Percentiles rank a stretch among this genome's conserved stretches.
Evolutionary conservation across 2,888 invertebrate species (phyloP).

Genomic region (Acleris literana): DNA sequence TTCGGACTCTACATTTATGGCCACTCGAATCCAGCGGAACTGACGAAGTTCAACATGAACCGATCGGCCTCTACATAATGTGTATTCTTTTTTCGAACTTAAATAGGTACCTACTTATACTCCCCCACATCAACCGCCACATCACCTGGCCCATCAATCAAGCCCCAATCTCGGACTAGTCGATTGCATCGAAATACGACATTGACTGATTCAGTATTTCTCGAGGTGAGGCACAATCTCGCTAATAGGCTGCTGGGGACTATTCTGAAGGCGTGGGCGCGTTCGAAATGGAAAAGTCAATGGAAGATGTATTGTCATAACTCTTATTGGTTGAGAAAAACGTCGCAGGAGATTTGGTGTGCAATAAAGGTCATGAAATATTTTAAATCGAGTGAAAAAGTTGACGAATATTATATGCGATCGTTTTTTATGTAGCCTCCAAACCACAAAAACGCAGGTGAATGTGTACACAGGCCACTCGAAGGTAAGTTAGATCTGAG

Average conservation of each 20-base stretch:
- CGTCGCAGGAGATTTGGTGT: too few relatives aligned
- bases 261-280: slow-evolving; percentile 34
- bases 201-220: slow-evolving; percentile 53
- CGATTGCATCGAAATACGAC: slow-evolving; percentile 49
- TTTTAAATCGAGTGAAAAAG: too few relatives aligned
- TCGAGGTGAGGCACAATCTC: slow-evolving; percentile 40
- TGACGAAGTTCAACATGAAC: too few relatives aligned
- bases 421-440: too few relatives aligned
- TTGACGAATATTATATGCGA: too few relatives aligned
- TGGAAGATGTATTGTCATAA: slow-evolving; percentile 24
- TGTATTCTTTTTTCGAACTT: background rate
- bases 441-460: too few relatives aligned
- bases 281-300: slow-evolving; percentile 38
- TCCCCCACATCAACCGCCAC: slow-evolving; percentile 20
- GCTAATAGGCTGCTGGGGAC: slow-evolving; percentile 41
- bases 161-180: slow-evolving; percentile 34
- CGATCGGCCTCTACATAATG: too few relatives aligned
- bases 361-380: too few relatives aligned
- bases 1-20: too few relatives aligned
- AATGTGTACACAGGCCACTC: too few relatives aligned
- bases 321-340: background rate
- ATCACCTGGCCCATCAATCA: slow-evolving; percentile 55
- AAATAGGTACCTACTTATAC: background rate
- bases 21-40: too few relatives aligned
- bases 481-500: too few relatives aligned